Evolutionary conservation across 2,888 invertebrate genomes (phyloP).

Genomic region (Lucinisca nassula): DNA sequence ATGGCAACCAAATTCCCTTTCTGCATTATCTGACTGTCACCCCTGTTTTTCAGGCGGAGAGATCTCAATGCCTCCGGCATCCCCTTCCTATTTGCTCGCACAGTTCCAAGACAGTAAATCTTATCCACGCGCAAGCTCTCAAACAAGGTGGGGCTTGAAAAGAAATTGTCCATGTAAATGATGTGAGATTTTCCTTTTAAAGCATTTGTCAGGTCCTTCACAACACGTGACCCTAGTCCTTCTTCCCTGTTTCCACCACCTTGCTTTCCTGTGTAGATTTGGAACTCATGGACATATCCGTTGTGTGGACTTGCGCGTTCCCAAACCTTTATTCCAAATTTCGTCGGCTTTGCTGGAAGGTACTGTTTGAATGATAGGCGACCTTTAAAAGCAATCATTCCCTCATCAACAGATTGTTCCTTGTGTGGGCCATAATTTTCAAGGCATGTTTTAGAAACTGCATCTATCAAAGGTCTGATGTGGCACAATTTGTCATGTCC

Average conservation of each 20-base stretch:
- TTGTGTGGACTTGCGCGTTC: conserved; percentile 22
- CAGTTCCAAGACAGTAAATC: conserved; percentile 44
- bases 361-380: conserved; percentile 40
- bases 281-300: conserved; percentile 37
- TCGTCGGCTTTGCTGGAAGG: conserved; percentile 35
- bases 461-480: conserved; percentile 28
- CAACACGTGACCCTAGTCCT: conserved; percentile 42
- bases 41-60: conserved; percentile 1
- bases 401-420: conserved; percentile 43
- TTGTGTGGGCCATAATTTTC: conserved; percentile 10
- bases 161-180: conserved; percentile 48
- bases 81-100: conserved; percentile 32
- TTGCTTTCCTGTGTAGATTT: conserved; percentile 25
- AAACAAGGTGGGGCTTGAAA: conserved; percentile 29
- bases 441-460: neutral
- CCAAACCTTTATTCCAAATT: conserved; percentile 63
- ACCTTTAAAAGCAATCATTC: conserved; percentile 59
- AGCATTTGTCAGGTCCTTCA: conserved; percentile 27
- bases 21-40: conserved; percentile 16
- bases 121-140: neutral
- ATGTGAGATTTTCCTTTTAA: neutral
- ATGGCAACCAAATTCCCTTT: conserved; percentile 23
- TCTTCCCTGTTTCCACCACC: neutral
- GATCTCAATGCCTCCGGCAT: conserved; percentile 21
- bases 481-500: conserved; percentile 40